A percentile compares a stretch with the other conserved stretches of the same genome.
phyloP scores from a whole-genome alignment of 2,113 vertebrate genomes.

The Fregetta grallaria region DNA sequence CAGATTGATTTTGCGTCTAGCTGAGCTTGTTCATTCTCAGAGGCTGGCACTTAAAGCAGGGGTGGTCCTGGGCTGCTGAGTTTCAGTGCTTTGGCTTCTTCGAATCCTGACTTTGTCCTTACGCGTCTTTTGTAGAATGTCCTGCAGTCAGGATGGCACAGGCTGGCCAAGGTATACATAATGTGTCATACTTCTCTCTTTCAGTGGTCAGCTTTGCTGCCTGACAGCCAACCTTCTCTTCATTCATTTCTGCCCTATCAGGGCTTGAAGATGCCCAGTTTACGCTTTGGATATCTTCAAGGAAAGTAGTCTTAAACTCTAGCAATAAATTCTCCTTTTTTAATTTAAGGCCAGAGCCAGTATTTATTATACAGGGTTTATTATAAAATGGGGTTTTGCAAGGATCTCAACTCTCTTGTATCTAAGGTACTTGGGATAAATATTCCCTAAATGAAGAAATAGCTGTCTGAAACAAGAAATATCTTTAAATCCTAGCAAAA shows the following conservation, averaged over 20 bases:
- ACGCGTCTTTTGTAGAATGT: fast-evolving
- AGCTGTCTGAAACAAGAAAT: background rate
- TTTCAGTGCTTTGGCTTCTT: background rate
- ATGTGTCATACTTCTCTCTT: background rate
- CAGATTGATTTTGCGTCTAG: background rate
- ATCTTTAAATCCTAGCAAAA: background rate
- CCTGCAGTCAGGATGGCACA: background rate
- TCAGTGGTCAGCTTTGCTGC: background rate
- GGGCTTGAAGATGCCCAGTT: background rate
- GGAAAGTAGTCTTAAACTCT: background rate
- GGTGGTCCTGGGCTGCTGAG: background rate
- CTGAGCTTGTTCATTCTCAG: background rate
- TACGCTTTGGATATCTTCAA: background rate
- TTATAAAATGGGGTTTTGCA: background rate
- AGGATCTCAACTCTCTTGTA: background rate
- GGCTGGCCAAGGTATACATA: background rate
- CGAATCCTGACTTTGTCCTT: background rate
- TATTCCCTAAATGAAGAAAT: background rate
- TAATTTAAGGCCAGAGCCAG: background rate
- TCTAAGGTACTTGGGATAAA: background rate
- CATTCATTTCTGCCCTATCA: background rate
- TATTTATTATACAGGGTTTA: background rate
- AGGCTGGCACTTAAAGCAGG: background rate
- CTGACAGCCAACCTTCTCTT: background rate
- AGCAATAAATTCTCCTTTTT: background rate